Base-by-base conservation (phyloP, 2,888 invertebrate genomes). In the Leptarthrus brevirostris region DNA sequence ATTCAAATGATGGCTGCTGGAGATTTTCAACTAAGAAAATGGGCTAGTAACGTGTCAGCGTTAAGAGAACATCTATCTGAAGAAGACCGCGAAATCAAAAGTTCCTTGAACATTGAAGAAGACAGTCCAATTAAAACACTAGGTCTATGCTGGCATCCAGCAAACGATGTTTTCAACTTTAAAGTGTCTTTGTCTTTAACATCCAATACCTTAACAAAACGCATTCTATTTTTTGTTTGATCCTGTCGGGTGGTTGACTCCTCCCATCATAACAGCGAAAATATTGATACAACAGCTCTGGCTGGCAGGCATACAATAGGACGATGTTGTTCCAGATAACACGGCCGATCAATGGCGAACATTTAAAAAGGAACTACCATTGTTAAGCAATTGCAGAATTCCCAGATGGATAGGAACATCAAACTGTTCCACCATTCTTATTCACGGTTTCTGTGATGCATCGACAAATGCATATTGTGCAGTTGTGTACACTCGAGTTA, bases 261-360 rank as follows among this genome's bases (percentile, higher is more conserved):
- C n/a, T n/a, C n/a, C n/a, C n/a, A 14, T 74, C 14, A 56, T 73
- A 22, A 26, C n/a, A 14, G 66, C 53, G 10, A 74, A 74, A 54
- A 66, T 53, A 3, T 10, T 72, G 16, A 54, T 74, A 22, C 58
- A 73, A 34, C 10, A 56, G 36, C 12, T 75, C 1, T 73, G 75
- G 73, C 34, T 47, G 8, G 20, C 44, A 20, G 70, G 70, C 10
- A 4, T 58, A 16, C 40, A n/a, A 26, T 74, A 70, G 74, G 70
- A 70, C 47, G 58, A 18, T 24, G 40, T 12, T 8, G 10, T 74
- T 18, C 74, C 74, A 22, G 1, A 30, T 12, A n/a, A 47, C 3
- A 8, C 71, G 6, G 30, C n/a, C 14, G 5, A 14, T 6, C 49
- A 64, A 34, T 74, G 72, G 66, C 14, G 18, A 8, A 18, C 26